phyloP scores from a whole-genome alignment of 2,113 vertebrate species.

The Syngnathus scovelli region DNA sequence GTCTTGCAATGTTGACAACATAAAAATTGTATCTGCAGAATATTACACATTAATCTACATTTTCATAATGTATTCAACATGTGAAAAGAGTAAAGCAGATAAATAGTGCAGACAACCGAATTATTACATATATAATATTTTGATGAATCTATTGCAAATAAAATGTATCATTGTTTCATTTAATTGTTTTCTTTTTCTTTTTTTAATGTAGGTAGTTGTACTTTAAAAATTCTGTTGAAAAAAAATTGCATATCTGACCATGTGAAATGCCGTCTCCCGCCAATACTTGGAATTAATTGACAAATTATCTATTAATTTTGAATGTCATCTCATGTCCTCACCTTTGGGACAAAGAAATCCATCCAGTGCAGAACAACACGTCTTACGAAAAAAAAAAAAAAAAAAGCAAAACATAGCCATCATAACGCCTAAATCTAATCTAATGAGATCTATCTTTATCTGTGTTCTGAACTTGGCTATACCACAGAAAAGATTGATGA shows the following conservation, averaged over 20 bases:
- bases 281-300: too few species aligned
- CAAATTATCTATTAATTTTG: too few species aligned
- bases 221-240: not conserved
- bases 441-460: too few species aligned
- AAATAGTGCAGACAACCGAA: not conserved
- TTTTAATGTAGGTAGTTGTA: not conserved
- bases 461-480: too few species aligned
- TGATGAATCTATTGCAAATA: not conserved
- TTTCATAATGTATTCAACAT: not conserved
- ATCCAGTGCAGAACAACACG: too few species aligned
- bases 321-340: too few species aligned
- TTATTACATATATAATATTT: not conserved
- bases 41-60: not conserved
- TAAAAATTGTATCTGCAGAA: not conserved
- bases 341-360: too few species aligned
- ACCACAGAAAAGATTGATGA: too few species aligned
- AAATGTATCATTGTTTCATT: not conserved
- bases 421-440: too few species aligned
- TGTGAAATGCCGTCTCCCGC: too few species aligned
- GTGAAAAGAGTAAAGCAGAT: not conserved
- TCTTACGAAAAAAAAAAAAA: too few species aligned
- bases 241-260: not conserved
- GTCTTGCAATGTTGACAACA: not conserved
- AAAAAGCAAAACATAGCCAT: too few species aligned
- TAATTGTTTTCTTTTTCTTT: not conserved